These are phyloP conservation scores for Ephialtes manifestator DNA, from an alignment of 2,888 invertebrate genomes.

Conservation along the genomic window DNA sequence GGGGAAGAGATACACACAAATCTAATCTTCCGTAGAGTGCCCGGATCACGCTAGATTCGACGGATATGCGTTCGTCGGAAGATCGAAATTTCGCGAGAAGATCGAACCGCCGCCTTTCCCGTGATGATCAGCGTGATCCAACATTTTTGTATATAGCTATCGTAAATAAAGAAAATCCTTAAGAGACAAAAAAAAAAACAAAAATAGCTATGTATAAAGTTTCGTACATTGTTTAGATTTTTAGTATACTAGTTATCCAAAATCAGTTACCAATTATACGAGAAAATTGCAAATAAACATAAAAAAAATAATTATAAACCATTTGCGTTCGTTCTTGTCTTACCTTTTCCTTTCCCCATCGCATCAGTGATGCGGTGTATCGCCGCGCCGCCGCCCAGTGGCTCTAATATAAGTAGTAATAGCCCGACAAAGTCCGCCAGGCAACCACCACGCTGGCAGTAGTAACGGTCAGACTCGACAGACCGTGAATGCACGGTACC, in stretches of 20 bases:
- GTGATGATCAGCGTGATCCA: conserved; percentile 72
- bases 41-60: conserved; percentile 68
- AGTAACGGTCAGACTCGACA: conserved; percentile 29
- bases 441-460: conserved; percentile 17
- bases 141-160: conserved; percentile 80
- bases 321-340: conserved; percentile 9
- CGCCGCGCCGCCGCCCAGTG: conserved; percentile 5
- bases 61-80: conserved; percentile 17
- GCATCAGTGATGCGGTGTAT: conserved; percentile 7
- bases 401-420: conserved; percentile 58
- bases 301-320: conserved; percentile 73
- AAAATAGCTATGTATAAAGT: conserved; percentile 82
- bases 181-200: conserved; percentile 51
- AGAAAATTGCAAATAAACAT: conserved; percentile 82
- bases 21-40: conserved; percentile 80
- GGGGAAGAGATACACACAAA: conserved; percentile 76
- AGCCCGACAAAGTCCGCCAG: conserved; percentile 54
- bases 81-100: not conserved
- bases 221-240: conserved; percentile 84
- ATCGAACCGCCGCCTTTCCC: conserved; percentile 8
- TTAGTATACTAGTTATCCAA: conserved; percentile 81
- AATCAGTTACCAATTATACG: conserved; percentile 84
- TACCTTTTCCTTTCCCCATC: not conserved
- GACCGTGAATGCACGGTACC: not conserved
- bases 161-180: conserved; percentile 62